Base-by-base conservation (phyloP, 2,888 invertebrate species). In the Platycheirus rosarum region DNA sequence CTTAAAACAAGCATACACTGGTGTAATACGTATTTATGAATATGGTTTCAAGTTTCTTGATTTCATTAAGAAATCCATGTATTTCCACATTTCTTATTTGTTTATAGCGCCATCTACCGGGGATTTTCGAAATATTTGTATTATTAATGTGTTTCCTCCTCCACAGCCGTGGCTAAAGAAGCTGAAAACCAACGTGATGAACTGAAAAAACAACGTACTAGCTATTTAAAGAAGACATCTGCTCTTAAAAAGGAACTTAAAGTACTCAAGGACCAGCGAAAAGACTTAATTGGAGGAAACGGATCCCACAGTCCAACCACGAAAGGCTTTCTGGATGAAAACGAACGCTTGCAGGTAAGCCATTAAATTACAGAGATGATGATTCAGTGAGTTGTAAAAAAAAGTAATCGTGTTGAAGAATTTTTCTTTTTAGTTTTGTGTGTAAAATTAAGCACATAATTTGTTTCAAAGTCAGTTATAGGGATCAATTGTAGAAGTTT, bases 121-220 rank as follows among this genome's bases (percentile, higher is more conserved):
- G n/a, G n/a, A n/a, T n/a, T n/a, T n/a, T n/a, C n/a, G n/a, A n/a
- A n/a, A n/a, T 6, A 23, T 23, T 4, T 2, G 6, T 23, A 23
- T 23, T 23, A 23, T 4, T 6, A 23, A 6, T 32, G 8, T 7
- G 8, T 32, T 35, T 53, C 14, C 5, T n/a, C 14, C 16, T 65
- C 87, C 89, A 87, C 91, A 92, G 96, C 95, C 66, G 94, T 96
- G 87, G 95, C 95, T 85, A 94, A 95, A 85, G 96, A 96, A 91
- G 93, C 95, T 89, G 94, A 95, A 86, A 95, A 95, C 86, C 96
- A 96, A 89, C 95, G 95, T 88, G 95, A 95, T 6, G 95, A 95
- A 70, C 90, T 97, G 84, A 93, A 94, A 20, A 95, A 94, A 86
- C 96, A 97, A 88, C 93, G 96, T 9, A 95, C 95, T 88, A 96